phyloP scores from a whole-genome alignment of 1,140 invertebrate species.

The Drosophila guanche region DNA sequence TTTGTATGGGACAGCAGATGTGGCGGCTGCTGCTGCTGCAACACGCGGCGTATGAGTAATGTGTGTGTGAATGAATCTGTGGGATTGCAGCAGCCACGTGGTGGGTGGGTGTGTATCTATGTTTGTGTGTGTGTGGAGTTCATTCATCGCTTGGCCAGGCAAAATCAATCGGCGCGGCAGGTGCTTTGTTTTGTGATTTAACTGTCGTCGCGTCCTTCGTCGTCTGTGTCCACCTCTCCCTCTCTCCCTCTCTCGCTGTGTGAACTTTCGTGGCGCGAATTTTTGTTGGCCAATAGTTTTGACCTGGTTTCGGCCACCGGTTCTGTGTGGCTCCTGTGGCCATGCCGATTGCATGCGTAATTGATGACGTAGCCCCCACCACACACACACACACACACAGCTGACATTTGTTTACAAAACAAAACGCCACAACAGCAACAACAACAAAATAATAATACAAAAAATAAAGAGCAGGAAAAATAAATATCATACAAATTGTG shows the following conservation, averaged over 20 bases:
- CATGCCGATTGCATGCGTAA: constrained; percentile 72
- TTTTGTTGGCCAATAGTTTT: constrained; percentile 79
- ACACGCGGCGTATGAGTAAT: constrained; percentile 75
- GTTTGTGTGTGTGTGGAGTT: constrained; percentile 15
- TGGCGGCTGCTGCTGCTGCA: constrained; percentile 10
- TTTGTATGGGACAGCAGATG: constrained; percentile 24
- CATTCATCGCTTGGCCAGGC: constrained; percentile 46
- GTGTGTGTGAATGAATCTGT: constrained; percentile 5
- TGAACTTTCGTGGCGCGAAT: constrained; percentile 33
- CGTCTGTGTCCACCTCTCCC: background rate
- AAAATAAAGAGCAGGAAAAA: constrained; percentile 9
- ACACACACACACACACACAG: constrained; percentile 48
- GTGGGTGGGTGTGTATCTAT: constrained; percentile 29
- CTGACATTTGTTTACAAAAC: constrained; percentile 72
- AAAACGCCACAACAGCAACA: constrained; percentile 21
- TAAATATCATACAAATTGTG: background rate
- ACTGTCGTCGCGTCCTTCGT: constrained; percentile 17
- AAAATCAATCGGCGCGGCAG: constrained; percentile 58
- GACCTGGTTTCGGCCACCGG: constrained; percentile 63
- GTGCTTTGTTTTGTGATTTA: constrained; percentile 74
- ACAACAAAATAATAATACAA: constrained; percentile 5
- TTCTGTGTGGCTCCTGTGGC: constrained; percentile 20
- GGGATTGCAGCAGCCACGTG: too few species aligned
- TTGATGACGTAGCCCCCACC: constrained; percentile 56
- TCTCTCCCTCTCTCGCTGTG: background rate